Evolutionary conservation across 2,888 invertebrate genomes (phyloP).

Genomic region (Chalcis sispes): DNA sequence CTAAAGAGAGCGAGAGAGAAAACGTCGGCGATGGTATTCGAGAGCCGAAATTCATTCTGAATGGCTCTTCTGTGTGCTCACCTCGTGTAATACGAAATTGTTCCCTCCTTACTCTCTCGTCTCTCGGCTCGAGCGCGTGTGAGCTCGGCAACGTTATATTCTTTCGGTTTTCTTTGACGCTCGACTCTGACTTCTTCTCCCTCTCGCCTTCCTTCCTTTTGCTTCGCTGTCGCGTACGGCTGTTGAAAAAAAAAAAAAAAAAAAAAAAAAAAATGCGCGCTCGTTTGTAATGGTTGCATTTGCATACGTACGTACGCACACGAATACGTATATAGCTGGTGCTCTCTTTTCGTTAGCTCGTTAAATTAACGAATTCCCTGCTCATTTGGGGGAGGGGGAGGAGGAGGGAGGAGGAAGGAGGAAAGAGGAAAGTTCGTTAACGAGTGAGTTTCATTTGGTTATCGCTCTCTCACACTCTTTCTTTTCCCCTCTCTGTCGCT

Average conservation of each 20-base stretch:
- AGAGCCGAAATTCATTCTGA: slow-evolving; percentile 35
- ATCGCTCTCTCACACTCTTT: no score
- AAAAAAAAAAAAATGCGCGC: slow-evolving; percentile 1
- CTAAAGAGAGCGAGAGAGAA: background rate
- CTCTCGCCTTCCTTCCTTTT: background rate
- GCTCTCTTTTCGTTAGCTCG: background rate
- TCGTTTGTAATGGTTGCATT: no score
- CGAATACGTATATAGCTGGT: no score
- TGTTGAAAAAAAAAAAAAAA: no score
- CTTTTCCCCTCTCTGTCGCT: no score
- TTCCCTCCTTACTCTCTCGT: background rate
- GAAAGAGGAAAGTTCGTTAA: no score
- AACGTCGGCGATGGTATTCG: no score
- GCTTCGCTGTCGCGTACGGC: background rate
- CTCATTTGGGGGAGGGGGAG: no score
- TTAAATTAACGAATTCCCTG: no score
- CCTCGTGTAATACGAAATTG: slow-evolving; percentile 24
- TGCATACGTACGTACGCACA: no score
- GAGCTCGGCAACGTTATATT: slow-evolving; percentile 4
- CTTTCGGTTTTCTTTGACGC: slow-evolving; percentile 42
- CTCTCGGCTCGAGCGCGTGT: background rate
- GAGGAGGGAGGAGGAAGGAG: no score
- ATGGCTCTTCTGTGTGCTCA: slow-evolving; percentile 26
- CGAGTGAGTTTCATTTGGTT: no score
- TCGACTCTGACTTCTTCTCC: background rate